Base-by-base conservation (phyloP, 2,888 invertebrate species). In the Eilema caniola region DNA sequence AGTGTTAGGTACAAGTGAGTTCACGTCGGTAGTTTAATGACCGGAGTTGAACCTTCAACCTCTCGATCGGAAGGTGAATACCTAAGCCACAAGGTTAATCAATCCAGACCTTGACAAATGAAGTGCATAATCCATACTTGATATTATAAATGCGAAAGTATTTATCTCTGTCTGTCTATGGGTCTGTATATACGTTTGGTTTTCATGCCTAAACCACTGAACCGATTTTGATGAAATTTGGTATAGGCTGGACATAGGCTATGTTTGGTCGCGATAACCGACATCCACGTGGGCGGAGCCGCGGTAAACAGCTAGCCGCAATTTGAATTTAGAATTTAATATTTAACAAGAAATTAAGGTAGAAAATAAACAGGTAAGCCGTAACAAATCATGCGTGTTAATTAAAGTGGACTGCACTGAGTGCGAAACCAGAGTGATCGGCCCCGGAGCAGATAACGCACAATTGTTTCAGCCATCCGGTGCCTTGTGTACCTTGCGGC, bases 381-480 rank as follows among this genome's bases (percentile, higher is more conserved):
- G 24, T 62, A 53, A 57, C 68, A 71, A 71, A 80, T 77, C 76
- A 71, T 72, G 68, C 66, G 65, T 64, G 75, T 76, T 76, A 76
- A 76, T 81, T 79, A 81, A 76, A 72, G 76, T 59, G 67, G 31
- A 70, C 69, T 62, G 69, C 62, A 68, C 62, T 28, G 41, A 62
- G 73, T 67, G 69, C 66, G 73, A 75, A 78, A 75, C 77, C 72
- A 72, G 67, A 71, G 70, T 76, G 71, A 72, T 75, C 74, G 64
- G 67, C 37, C n/a, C 68, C 78, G 67, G 33, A 53, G 31, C 66
- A 74, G 70, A 73, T 73, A 62, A 76, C 81, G 82, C 82, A 83
- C 87, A 87, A 87, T 87, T 84, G 85, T 79, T 70, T 72, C 83
- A 80, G 81, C 82, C 81, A 78, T 66, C 24, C 53, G 56, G 14